Evolutionary conservation across 2,888 invertebrate genomes (phyloP), one percentile per base, ranked within the genome.

Genomic region (Eumerus sabulonum): DNA sequence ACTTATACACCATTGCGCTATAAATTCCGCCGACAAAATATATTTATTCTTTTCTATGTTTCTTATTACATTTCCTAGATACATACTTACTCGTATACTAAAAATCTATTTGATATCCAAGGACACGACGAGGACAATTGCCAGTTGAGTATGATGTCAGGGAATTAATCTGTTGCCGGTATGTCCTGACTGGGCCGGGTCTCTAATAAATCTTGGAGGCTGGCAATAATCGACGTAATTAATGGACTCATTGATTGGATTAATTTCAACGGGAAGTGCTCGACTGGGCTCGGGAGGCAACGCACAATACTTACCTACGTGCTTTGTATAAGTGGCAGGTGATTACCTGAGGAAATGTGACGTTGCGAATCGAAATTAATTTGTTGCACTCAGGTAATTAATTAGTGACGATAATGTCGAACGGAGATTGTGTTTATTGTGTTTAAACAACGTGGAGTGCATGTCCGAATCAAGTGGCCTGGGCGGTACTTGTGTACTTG

Each of bases 201-300:
- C 54, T 16, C 51, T 59, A 74, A 79, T 79, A 79, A 74, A 74
- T 79, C 74, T 79, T 53, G 44, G 57, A 53, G 60, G 63, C 59
- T 48, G 57, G 60, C 53, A 60, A 79, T 79, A 79, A 79, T 79
- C 79, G 74, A 60, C 73, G 60, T 79, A 79, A 79, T 79, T 79
- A 79, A 79, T 79, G 79, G 79, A 74, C 64, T 74, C 79, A 74
- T 79, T 79, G 79, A 79, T 79, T 79, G 74, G 74, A 79, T 79
- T 79, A 79, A 79, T 79, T 79, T 74, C 68, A 53, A 70, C 74
- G 7, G 72, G 57, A 72, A 72, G 74, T 74, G 51, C 48, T 47
- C 68, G 64, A 63, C 18, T 59, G 57, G 42, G n/a, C n/a, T 51
- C 11, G 27, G 27, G 2, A 27, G 27, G 27, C 27, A 27, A 27